Evolutionary conservation across 1,140 invertebrate genomes (phyloP).

Genomic region (Zelostemma sp.): DNA sequence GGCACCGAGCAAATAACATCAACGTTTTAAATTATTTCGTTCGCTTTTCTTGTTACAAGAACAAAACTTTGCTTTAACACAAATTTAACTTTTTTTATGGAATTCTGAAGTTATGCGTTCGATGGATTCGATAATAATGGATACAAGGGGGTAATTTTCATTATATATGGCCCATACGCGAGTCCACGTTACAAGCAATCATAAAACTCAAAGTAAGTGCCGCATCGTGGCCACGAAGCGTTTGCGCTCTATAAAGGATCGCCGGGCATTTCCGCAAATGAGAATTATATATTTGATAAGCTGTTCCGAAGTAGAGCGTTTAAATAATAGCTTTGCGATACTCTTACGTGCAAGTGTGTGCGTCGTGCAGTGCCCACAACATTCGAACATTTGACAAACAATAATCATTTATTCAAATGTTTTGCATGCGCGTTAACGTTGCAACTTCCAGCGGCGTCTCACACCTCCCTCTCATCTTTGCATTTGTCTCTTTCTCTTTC

Average conservation of each 20-base stretch:
- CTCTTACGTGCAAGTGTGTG: slow-evolving; percentile 37
- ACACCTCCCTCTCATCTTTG: slow-evolving; percentile 20
- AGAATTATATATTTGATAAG: slow-evolving; percentile 51
- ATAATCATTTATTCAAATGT: slow-evolving; percentile 52
- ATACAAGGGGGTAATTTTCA: no score
- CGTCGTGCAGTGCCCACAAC: slow-evolving; percentile 16
- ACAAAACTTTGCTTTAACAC: no score
- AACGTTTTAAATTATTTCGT: slow-evolving; percentile 15
- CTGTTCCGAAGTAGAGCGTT: slow-evolving; percentile 44
- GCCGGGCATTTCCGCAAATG: slow-evolving; percentile 45
- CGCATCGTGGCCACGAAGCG: slow-evolving; percentile 40
- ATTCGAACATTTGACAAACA: slow-evolving; percentile 43
- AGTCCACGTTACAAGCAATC: slow-evolving; percentile 6
- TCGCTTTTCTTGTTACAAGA: no score
- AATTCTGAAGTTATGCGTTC: no score
- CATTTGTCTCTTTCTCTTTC: not conserved
- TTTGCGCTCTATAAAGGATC: slow-evolving; percentile 31
- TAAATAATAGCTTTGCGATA: slow-evolving; percentile 45
- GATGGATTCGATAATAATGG: no score
- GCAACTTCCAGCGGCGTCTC: slow-evolving; percentile 14
- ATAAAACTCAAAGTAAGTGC: no score
- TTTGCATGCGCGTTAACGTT: slow-evolving; percentile 25
- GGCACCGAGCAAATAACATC: slow-evolving; percentile 33
- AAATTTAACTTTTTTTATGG: no score
- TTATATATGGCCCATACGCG: not conserved